Percentiles rank a stretch among this genome's conserved stretches.
phyloP scores from a whole-genome alignment of 2,888 invertebrate genomes.

The Xylota sylvarum region DNA sequence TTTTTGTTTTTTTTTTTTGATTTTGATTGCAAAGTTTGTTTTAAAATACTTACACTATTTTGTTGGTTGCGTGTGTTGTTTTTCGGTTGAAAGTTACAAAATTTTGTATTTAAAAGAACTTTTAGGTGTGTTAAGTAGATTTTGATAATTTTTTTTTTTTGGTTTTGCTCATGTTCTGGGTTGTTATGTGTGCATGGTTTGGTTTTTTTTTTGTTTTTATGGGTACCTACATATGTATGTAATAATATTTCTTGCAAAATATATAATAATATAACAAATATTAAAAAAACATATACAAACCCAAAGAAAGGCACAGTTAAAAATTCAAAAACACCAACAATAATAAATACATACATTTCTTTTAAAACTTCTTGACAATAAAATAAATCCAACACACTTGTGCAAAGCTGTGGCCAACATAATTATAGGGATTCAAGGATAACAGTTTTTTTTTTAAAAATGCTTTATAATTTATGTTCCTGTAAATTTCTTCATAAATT shows the following conservation, averaged over 20 bases:
- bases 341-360: neutral
- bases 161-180: conserved; percentile 53
- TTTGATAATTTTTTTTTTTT: conserved; percentile 51
- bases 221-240: neutral
- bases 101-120: conserved; percentile 20
- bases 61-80: conserved; percentile 50
- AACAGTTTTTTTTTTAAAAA: conserved; percentile 41
- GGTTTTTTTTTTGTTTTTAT: conserved; percentile 8
- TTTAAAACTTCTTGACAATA: too few relatives aligned
- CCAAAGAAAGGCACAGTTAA: conserved; percentile 49
- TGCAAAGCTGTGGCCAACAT: conserved; percentile 45
- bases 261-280: neutral
- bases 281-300: conserved; percentile 4
- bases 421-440: conserved; percentile 49
- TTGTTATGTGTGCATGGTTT: conserved; percentile 48
- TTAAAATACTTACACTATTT: conserved; percentile 26
- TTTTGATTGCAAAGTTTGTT: conserved; percentile 58
- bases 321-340: conserved; percentile 45
- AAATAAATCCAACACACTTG: conserved; percentile 32
- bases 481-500: conserved; percentile 61
- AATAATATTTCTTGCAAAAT: neutral
- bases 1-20: conserved; percentile 33
- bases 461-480: conserved; percentile 42
- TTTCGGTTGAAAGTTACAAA: conserved; percentile 49
- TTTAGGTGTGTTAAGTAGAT: conserved; percentile 15